Base-by-base conservation (phyloP, 35 echinoderm and acorn worm species). In the Nesometra sesokonis region DNA sequence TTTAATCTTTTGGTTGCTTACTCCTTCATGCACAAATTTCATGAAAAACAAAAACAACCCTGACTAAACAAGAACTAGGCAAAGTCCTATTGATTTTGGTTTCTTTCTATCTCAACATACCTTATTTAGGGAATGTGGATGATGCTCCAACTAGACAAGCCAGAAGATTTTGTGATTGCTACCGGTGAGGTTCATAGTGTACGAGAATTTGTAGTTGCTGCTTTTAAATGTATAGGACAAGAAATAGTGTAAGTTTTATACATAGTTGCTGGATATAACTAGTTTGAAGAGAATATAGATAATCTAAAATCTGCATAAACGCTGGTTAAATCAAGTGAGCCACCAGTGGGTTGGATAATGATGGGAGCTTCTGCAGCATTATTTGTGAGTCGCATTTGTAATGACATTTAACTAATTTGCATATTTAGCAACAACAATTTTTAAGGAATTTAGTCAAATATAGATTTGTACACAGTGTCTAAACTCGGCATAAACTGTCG, bases 181-280 rank as follows among this genome's bases (percentile, higher is more conserved):
- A 99, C 96, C 80, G 93, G 93, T 29, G 33, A 89, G 85, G 93
- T 92, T 29, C 96, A 99, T 88, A 94, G 92, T 83, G 96, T 99
- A 78, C 31, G 96, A 29, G 90, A 99, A 38, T 99, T 99, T 86
- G 88, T 94, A 30, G 67, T 90, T 36, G 92, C 81, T 23, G 32
- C 96, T 29, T 99, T 99, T 90, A 94, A 88, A 77, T 88, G 80
- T 47, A 94, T 99, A 27, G 90, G 88, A 15, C 84, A 94, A 11
- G 93, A 94, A 19, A 99, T 99, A 77, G 84, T 84, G 96, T 99
- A 93, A 99, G 96, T 99, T 23, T 33, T 86, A 11, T 78, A 31
- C 23, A 30, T n/a, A 57, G 29, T 32, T 78, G 4, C 4, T 43
- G 15, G 39, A 15, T 15, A 7, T 7, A 43, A 43, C 4, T 43